Conservation (phyloP, 2,113 vertebrate genomes). For the Cercocebus atys region DNA sequence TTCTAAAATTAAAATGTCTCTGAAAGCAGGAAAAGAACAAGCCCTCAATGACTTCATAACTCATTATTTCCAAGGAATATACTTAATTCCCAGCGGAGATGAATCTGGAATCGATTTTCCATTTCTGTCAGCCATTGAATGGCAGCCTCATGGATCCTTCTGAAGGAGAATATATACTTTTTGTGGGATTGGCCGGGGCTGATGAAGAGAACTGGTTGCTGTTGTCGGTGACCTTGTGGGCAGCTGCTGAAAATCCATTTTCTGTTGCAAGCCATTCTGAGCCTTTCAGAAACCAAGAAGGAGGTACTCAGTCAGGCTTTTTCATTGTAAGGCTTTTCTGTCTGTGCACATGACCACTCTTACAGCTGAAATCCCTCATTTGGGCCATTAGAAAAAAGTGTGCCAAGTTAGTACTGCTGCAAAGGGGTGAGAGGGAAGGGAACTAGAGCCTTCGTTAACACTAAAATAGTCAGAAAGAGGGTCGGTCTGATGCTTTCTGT, state of each 20-base stretch:
- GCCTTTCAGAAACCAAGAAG: neutral
- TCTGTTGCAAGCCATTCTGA: neutral
- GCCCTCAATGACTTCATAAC: constrained; percentile 68
- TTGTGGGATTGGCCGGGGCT: fast-evolving
- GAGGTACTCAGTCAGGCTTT: neutral
- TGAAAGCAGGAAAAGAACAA: constrained; percentile 71
- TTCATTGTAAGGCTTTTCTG: neutral
- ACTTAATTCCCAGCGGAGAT: constrained; percentile 61
- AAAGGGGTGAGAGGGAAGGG: neutral
- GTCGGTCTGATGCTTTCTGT: neutral
- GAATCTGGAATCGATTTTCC: constrained; percentile 75
- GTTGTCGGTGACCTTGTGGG: neutral
- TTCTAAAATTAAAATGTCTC: constrained; percentile 72
- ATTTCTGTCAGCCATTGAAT: constrained; percentile 47
- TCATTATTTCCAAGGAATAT: constrained; percentile 70
- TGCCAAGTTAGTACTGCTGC: neutral
- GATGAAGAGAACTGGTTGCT: neutral
- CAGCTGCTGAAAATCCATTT: constrained; percentile 47
- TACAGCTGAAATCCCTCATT: neutral
- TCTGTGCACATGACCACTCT: neutral
- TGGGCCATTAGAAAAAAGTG: neutral
- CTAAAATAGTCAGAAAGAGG: neutral
- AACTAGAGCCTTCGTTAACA: neutral
- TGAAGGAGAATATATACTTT: neutral
- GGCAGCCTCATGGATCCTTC: neutral